Evolutionary conservation across 2,113 vertebrate genomes (phyloP).

Genomic region (Callipepla californica): DNA sequence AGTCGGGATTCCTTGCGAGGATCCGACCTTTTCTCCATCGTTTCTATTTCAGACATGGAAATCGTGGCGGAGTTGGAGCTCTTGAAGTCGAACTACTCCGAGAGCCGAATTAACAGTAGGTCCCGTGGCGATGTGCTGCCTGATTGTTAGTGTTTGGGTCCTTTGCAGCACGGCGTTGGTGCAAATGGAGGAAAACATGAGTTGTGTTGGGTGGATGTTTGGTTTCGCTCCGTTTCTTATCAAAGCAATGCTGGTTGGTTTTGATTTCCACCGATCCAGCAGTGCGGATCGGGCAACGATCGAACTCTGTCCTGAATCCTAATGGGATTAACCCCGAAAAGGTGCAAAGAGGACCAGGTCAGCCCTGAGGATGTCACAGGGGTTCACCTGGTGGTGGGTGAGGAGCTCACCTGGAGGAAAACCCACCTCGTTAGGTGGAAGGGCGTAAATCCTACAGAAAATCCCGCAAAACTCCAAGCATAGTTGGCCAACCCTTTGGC

Average conservation of each 20-base stretch:
- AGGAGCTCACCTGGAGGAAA: neutral
- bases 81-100: neutral
- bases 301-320: rapidly evolving
- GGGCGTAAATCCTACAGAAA: neutral
- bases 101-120: neutral
- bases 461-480: neutral
- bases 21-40: rapidly evolving
- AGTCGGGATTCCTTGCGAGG: rapidly evolving
- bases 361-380: rapidly evolving
- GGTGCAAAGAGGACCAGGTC: neutral
- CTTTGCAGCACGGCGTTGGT: rapidly evolving
- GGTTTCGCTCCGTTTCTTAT: neutral
- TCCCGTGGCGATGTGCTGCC: rapidly evolving
- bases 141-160: neutral
- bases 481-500: neutral
- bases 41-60: neutral
- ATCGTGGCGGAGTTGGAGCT: neutral
- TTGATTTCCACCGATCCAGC: rapidly evolving
- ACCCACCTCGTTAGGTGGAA: rapidly evolving
- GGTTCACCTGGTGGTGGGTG: too few species aligned
- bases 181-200: neutral
- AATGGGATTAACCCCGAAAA: neutral
- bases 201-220: rapidly evolving
- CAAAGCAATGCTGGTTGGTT: rapidly evolving
- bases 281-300: rapidly evolving